Conservation (phyloP, 1,140 invertebrate genomes). For the Tetramorium alpestre region DNA sequence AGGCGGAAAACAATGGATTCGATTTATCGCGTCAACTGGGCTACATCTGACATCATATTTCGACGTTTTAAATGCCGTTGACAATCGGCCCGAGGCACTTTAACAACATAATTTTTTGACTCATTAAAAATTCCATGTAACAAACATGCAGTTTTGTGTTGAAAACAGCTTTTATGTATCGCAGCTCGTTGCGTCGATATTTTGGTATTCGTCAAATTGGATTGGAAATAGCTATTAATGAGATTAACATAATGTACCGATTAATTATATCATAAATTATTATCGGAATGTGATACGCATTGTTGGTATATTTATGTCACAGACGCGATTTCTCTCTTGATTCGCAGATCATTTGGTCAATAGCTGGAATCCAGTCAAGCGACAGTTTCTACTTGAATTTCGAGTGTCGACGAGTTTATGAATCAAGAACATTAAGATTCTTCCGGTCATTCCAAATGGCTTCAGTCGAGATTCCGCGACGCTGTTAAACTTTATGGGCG, state of each 20-base stretch:
- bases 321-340: slow-evolving; percentile 6
- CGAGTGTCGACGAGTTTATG: slow-evolving; percentile 72
- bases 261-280: slow-evolving; percentile 40
- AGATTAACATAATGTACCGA: slow-evolving; percentile 25
- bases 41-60: background rate
- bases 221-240: slow-evolving; percentile 35
- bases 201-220: slow-evolving; percentile 23
- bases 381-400: slow-evolving; percentile 44
- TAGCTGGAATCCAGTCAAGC: background rate
- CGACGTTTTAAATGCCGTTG: background rate
- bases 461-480: slow-evolving; percentile 78
- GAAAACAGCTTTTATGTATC: slow-evolving; percentile 9
- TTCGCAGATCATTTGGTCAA: slow-evolving; percentile 33
- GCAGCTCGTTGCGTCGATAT: background rate
- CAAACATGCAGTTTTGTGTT: background rate
- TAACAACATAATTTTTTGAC: background rate
- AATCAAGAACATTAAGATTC: slow-evolving; percentile 57
- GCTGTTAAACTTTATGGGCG: slow-evolving; percentile 84
- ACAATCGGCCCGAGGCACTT: background rate
- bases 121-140: background rate
- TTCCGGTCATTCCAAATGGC: background rate
- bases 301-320: slow-evolving; percentile 4
- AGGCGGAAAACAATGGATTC: slow-evolving; percentile 74
- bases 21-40: slow-evolving; percentile 71
- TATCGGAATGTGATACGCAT: background rate